Evolutionary conservation across 2,113 vertebrate genomes (phyloP).

Genomic region (Pleuronectes platessa): DNA sequence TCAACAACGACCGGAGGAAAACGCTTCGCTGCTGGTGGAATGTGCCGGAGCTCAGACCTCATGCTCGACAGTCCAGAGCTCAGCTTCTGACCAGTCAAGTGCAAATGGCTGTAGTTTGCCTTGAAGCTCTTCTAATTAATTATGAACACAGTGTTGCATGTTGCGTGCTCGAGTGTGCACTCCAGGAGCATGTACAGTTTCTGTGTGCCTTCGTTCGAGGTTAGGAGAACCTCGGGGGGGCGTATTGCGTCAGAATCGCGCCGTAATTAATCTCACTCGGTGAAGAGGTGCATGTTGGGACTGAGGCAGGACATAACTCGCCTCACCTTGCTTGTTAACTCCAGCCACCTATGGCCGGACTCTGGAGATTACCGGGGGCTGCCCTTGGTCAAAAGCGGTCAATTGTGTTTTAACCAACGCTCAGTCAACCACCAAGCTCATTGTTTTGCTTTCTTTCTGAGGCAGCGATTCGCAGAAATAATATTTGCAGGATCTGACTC

Average conservation of each 20-base stretch:
- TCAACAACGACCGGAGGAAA: conserved; percentile 67
- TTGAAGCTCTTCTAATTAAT: conserved; percentile 54
- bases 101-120: conserved; percentile 40
- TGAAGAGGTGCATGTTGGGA: conserved; percentile 73
- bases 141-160: conserved; percentile 38
- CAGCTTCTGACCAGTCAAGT: conserved; percentile 50
- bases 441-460: conserved; percentile 24
- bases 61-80: conserved; percentile 25
- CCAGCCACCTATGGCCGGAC: conserved; percentile 63
- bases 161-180: conserved; percentile 17
- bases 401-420: conserved; percentile 62
- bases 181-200: conserved; percentile 23
- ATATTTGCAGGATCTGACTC: conserved; percentile 49
- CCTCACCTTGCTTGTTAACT: conserved; percentile 72
- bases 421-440: conserved; percentile 36
- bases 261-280: conserved; percentile 70
- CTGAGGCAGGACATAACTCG: conserved; percentile 68
- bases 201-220: not conserved
- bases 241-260: conserved; percentile 42
- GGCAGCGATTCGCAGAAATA: conserved; percentile 37
- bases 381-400: conserved; percentile 71
- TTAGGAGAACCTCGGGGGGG: conserved; percentile 21
- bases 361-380: conserved; percentile 64
- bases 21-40: conserved; percentile 53
- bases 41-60: conserved; percentile 47